phyloP scores from a whole-genome alignment of 2,113 vertebrate species.

The Crotalus viridis region DNA sequence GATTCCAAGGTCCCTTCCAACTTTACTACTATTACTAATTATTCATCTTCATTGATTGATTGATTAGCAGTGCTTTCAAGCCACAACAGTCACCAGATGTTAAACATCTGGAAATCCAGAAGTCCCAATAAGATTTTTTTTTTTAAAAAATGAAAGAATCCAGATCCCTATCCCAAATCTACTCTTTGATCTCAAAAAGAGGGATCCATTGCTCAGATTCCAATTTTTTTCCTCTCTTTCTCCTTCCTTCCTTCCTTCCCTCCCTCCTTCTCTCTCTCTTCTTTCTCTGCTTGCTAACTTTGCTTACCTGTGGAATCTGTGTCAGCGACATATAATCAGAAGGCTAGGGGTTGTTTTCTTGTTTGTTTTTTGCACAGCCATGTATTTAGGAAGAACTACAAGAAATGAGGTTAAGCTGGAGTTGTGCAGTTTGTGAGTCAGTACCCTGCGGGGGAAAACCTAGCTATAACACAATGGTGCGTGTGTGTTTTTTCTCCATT shows the following conservation, averaged over 20 bases:
- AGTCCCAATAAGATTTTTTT: not conserved
- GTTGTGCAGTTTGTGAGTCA: not conserved
- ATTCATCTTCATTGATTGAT: not conserved
- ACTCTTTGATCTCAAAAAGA: not conserved
- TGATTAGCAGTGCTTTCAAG: not conserved
- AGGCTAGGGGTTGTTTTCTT: not conserved
- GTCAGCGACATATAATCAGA: too few species aligned
- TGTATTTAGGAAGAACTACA: not conserved
- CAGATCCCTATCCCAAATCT: not conserved
- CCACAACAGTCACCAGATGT: not conserved
- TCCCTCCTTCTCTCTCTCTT: not conserved
- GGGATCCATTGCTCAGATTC: not conserved
- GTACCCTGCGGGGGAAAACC: not conserved
- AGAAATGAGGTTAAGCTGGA: not conserved
- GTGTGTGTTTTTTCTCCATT: not conserved
- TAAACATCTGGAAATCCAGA: not conserved
- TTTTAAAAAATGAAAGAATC: not conserved
- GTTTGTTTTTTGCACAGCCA: not conserved
- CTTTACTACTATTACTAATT: too few species aligned
- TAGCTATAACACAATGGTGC: not conserved
- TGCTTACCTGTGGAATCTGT: not conserved
- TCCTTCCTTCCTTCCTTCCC: too few species aligned
- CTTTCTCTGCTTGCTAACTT: not conserved
- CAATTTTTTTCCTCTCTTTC: not conserved
- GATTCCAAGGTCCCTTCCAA: too few species aligned